phyloP scores from a whole-genome alignment of 2,888 invertebrate genomes.

The Halocaridina rubra region DNA sequence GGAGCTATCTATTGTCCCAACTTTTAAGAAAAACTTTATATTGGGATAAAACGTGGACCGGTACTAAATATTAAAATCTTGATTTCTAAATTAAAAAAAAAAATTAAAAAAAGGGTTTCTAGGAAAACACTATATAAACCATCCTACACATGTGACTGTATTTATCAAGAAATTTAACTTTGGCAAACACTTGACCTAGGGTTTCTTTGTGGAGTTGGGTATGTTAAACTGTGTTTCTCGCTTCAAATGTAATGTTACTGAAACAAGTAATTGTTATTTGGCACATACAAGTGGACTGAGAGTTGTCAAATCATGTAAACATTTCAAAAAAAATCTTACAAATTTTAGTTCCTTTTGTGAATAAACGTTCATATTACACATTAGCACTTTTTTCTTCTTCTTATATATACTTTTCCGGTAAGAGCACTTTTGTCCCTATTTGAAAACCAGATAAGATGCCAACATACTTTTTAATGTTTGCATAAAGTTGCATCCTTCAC shows the following conservation, averaged over 20 bases:
- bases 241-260: conserved; percentile 13
- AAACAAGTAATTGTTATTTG: conserved; percentile 20
- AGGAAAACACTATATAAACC: too few species aligned
- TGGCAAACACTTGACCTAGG: not conserved
- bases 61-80: too few species aligned
- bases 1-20: too few species aligned
- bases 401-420: not conserved
- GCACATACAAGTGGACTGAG: conserved; percentile 21
- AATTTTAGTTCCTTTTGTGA: not conserved
- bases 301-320: too few species aligned
- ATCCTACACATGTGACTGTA: too few species aligned
- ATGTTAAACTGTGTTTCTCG: conserved; percentile 25
- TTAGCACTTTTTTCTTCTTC: not conserved
- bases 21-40: too few species aligned
- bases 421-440: not conserved
- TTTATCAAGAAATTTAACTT: not conserved
- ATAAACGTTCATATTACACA: not conserved
- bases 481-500: not conserved
- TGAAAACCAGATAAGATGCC: not conserved
- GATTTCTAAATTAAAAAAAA: too few species aligned
- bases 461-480: not conserved
- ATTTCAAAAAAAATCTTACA: not conserved
- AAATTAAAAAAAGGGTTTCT: too few species aligned
- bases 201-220: not conserved
- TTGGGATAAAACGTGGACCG: too few species aligned